A percentile compares a stretch with the other conserved stretches of the same genome.
These are phyloP conservation scores for Cuculus canorus DNA, from an alignment of 2,797 vertebrate species.

Conservation along the genomic window DNA sequence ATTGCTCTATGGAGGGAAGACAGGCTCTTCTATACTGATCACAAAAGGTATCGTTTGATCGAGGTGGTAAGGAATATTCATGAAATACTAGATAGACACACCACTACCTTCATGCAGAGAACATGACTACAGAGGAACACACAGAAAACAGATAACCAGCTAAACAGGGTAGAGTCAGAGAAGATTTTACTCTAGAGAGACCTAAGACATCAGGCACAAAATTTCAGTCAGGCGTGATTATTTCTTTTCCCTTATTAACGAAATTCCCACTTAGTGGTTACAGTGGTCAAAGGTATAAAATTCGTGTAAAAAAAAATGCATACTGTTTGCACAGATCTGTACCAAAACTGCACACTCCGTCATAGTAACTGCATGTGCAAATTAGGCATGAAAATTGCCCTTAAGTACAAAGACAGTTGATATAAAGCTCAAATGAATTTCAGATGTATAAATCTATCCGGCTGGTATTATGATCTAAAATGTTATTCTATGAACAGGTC, in stretches of 20 bases:
- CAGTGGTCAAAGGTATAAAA: not conserved
- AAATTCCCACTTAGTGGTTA: not conserved
- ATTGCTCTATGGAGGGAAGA: not conserved
- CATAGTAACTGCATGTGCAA: not conserved
- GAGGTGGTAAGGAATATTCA: not conserved
- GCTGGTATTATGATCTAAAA: not conserved
- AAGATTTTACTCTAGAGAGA: not conserved
- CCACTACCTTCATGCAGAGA: not conserved
- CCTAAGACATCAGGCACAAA: not conserved
- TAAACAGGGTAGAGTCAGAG: not conserved
- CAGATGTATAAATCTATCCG: not conserved
- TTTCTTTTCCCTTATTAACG: not conserved
- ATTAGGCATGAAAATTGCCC: not conserved
- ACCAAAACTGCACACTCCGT: not conserved
- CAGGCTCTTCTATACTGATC: not conserved
- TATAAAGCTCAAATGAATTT: not conserved
- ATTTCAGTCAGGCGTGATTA: not conserved
- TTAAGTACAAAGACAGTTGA: not conserved
- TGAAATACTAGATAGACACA: not conserved
- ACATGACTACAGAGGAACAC: not conserved
- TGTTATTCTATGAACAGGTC: not conserved
- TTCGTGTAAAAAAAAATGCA: accelerated
- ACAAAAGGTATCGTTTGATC: not conserved
- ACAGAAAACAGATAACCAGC: not conserved
- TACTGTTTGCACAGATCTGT: not conserved